phyloP scores from a whole-genome alignment of 2,888 invertebrate species.

The Polyploca ridens region DNA sequence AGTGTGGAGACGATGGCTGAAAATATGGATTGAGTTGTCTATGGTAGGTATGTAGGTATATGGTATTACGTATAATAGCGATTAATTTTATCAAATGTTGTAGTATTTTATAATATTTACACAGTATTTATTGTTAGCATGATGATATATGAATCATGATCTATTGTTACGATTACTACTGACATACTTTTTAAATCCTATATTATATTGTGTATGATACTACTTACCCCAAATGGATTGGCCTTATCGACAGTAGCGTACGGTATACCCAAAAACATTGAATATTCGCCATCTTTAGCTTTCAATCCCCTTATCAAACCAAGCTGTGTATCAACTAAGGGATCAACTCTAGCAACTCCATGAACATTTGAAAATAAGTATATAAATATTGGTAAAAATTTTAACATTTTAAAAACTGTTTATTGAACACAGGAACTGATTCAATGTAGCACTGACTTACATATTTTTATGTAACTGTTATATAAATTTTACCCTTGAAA shows the following conservation, averaged over 20 bases:
- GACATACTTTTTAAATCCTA: too few species aligned
- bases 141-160: too few species aligned
- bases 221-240: constrained; percentile 65
- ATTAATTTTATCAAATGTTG: too few species aligned
- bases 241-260: constrained; percentile 51
- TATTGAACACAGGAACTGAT: background rate
- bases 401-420: constrained; percentile 16
- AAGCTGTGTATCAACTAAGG: constrained; percentile 52
- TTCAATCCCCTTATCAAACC: constrained; percentile 56
- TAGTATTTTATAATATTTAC: too few species aligned
- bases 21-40: constrained; percentile 18
- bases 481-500: background rate
- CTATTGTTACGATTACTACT: too few species aligned
- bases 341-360: constrained; percentile 45
- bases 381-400: constrained; percentile 24
- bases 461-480: background rate
- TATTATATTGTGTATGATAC: background rate
- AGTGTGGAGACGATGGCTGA: constrained; percentile 51
- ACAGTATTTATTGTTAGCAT: too few species aligned
- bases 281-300: constrained; percentile 55
- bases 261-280: constrained; percentile 66
- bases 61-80: too few species aligned
- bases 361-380: constrained; percentile 26
- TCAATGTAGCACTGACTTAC: background rate
- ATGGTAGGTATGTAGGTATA: background rate